phyloP scores from a whole-genome alignment of 2,888 invertebrate genomes.

The Heliconius aoede region DNA sequence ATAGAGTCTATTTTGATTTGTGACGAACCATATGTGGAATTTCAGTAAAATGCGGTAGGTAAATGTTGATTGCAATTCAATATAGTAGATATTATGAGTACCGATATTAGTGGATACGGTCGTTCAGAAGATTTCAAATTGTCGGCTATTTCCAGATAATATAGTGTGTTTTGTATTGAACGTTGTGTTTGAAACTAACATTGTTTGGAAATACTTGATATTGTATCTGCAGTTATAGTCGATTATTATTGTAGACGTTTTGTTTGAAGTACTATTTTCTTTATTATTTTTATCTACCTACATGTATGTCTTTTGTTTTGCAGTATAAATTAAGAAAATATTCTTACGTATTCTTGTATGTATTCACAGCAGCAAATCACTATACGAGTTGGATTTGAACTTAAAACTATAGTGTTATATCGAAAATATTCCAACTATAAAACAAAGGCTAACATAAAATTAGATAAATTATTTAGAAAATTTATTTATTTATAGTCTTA shows the following conservation, averaged over 20 bases:
- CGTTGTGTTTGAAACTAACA: not conserved
- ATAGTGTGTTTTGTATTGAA: slow-evolving; percentile 14
- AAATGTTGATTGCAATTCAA: slow-evolving; percentile 35
- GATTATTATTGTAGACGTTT: not conserved
- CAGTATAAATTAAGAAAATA: too few relatives aligned
- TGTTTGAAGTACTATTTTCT: not conserved
- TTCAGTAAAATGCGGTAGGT: slow-evolving; percentile 28
- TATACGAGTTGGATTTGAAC: not conserved
- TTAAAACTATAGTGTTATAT: not conserved
- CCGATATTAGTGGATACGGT: slow-evolving; percentile 4
- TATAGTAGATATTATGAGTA: slow-evolving; percentile 28
- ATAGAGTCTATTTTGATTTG: slow-evolving; percentile 10
- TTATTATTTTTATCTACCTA: too few relatives aligned
- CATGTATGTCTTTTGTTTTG: too few relatives aligned
- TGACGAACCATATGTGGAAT: not conserved
- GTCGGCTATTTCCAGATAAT: slow-evolving; percentile 1
- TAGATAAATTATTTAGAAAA: not conserved
- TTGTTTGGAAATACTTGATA: not conserved
- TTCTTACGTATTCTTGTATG: too few relatives aligned
- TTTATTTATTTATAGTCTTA: not conserved
- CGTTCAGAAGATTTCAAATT: slow-evolving; percentile 12
- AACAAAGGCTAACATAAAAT: not conserved
- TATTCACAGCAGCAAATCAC: too few relatives aligned
- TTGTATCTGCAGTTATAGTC: not conserved
- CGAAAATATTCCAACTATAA: not conserved